These are phyloP conservation scores for Chionomys nivalis DNA, from an alignment of 2,113 vertebrate species.

Conservation along the genomic window DNA sequence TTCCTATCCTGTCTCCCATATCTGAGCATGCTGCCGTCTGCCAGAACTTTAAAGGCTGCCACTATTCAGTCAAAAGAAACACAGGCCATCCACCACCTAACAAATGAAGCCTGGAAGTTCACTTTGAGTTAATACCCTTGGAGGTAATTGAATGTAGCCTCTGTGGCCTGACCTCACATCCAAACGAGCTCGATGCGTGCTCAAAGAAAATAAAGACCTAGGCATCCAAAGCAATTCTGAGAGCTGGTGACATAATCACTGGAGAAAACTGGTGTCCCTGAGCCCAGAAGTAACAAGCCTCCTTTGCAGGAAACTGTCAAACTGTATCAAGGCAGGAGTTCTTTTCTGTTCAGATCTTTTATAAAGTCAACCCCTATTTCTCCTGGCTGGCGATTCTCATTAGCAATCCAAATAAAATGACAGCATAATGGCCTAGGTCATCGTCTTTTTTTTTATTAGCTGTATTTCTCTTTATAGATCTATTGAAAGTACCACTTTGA, in stretches of 20 bases:
- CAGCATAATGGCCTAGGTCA: slow-evolving; percentile 71
- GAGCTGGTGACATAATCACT: slow-evolving; percentile 71
- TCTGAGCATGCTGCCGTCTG: background rate
- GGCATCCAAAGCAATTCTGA: slow-evolving; percentile 75
- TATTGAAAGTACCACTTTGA: slow-evolving; percentile 62
- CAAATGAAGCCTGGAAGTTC: slow-evolving; percentile 63
- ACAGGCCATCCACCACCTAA: slow-evolving; percentile 51
- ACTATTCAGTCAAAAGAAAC: slow-evolving; percentile 15
- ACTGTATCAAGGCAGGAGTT: slow-evolving; percentile 54
- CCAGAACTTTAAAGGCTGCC: background rate
- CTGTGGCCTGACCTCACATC: slow-evolving; percentile 71
- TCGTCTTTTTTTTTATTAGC: slow-evolving; percentile 53
- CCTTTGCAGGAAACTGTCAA: slow-evolving; percentile 75
- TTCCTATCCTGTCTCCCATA: background rate
- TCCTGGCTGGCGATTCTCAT: slow-evolving; percentile 75
- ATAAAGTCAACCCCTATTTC: slow-evolving; percentile 77
- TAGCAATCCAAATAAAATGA: slow-evolving; percentile 74
- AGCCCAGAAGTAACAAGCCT: slow-evolving; percentile 75
- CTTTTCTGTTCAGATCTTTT: slow-evolving; percentile 68
- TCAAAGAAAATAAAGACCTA: slow-evolving; percentile 75
- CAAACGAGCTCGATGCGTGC: slow-evolving; percentile 53
- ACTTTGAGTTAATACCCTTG: slow-evolving; percentile 73
- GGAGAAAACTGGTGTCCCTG: slow-evolving; percentile 65
- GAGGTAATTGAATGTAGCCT: slow-evolving; percentile 55
- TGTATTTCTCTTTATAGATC: slow-evolving; percentile 58